Evolutionary conservation across 2,113 vertebrate species (phyloP).

Genomic region (Zosterops lateralis): DNA sequence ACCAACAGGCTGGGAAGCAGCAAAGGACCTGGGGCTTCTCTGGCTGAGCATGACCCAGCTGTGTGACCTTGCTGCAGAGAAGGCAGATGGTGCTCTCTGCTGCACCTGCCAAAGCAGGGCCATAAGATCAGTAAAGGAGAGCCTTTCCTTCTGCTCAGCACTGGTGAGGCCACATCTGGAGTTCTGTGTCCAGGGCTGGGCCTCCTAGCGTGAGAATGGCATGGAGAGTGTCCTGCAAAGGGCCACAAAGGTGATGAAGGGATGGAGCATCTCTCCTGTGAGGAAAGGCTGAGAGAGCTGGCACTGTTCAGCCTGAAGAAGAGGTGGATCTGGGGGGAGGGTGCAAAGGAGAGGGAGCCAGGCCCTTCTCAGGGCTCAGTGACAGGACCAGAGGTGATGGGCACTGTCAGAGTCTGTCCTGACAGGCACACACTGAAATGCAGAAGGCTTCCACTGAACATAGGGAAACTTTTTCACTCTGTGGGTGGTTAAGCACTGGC

Average conservation of each 20-base stretch:
- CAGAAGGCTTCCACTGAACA: too few relatives aligned
- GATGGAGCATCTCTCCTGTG: background rate
- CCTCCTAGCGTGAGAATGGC: background rate
- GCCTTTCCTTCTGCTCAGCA: background rate
- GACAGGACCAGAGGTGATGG: too few relatives aligned
- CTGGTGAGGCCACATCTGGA: background rate
- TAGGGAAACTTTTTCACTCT: background rate
- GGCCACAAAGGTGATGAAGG: background rate
- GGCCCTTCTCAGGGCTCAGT: background rate
- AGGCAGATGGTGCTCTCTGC: background rate
- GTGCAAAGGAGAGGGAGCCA: too few relatives aligned
- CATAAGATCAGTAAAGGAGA: background rate
- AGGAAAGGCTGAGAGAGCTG: background rate
- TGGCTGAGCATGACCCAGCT: fast-evolving
- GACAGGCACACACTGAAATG: too few relatives aligned
- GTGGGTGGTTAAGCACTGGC: background rate
- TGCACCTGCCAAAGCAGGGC: background rate
- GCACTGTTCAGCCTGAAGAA: background rate
- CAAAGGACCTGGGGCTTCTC: background rate
- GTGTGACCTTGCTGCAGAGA: background rate
- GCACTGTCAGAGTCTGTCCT: too few relatives aligned
- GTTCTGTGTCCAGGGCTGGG: background rate
- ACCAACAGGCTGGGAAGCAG: background rate
- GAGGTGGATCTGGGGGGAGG: background rate
- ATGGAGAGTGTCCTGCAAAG: background rate